phyloP scores from a whole-genome alignment of 1,140 invertebrate species.

The Drosophila quadrilineata region DNA sequence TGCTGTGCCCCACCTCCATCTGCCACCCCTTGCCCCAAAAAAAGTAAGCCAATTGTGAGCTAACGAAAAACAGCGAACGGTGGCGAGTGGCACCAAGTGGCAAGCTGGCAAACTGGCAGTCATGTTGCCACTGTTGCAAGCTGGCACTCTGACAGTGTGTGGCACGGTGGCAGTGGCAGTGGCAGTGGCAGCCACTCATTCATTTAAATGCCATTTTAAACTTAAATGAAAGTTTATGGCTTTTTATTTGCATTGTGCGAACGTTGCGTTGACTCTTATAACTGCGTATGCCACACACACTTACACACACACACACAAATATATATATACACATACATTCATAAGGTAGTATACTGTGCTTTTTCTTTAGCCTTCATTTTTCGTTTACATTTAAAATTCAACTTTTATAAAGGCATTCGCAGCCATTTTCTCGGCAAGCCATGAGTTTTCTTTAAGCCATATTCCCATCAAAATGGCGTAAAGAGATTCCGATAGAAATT shows the following conservation, averaged over 20 bases:
- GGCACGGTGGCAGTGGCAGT: slow-evolving; percentile 17
- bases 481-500: too few relatives aligned
- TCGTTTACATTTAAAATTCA: slow-evolving; percentile 41
- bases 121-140: too few relatives aligned
- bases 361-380: too few relatives aligned
- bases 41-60: slow-evolving; percentile 1
- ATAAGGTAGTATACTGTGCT: too few relatives aligned
- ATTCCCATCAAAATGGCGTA: not conserved
- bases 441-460: slow-evolving; percentile 31
- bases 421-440: not conserved
- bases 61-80: slow-evolving; percentile 6
- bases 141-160: not conserved
- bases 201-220: slow-evolving; percentile 81
- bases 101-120: not conserved
- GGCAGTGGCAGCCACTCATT: slow-evolving; percentile 59
- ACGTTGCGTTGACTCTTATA: slow-evolving; percentile 3
- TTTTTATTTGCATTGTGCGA: slow-evolving; percentile 72
- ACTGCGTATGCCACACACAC: slow-evolving; percentile 13
- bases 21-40: not conserved
- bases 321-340: not conserved
- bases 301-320: not conserved
- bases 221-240: slow-evolving; percentile 81
- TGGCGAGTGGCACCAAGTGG: slow-evolving; percentile 7
- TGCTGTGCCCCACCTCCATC: not conserved
- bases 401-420: slow-evolving; percentile 17